Conservation (phyloP, 2,888 invertebrate genomes). For the Strigamia crassipes region DNA sequence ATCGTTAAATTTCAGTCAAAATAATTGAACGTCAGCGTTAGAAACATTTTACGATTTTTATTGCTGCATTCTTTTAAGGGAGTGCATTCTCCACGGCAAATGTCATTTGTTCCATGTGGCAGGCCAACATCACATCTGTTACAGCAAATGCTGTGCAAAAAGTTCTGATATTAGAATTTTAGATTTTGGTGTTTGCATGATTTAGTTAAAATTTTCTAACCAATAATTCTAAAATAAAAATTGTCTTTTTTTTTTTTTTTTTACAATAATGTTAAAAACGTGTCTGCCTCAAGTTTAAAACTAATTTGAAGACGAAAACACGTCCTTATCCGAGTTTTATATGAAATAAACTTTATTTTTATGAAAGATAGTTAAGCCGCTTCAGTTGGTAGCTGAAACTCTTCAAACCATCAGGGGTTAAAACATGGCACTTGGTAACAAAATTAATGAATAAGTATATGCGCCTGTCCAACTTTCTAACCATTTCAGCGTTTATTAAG, state of each 20-base stretch:
- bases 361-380: neutral
- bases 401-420: neutral
- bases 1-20: too few relatives aligned
- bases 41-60: too few relatives aligned
- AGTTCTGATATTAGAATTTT: neutral
- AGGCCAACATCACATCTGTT: neutral
- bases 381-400: neutral
- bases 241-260: neutral
- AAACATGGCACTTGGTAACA: neutral
- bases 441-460: constrained; percentile 6
- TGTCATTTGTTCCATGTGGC: neutral
- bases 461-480: neutral
- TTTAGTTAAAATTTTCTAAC: neutral
- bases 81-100: neutral
- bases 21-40: too few relatives aligned
- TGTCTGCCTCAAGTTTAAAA: neutral
- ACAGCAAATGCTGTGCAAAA: neutral
- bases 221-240: neutral
- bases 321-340: neutral
- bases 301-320: neutral
- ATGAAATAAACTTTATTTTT: neutral
- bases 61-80: too few relatives aligned
- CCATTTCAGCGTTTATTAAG: neutral
- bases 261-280: too few relatives aligned
- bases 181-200: neutral